A percentile compares a stretch with the other conserved stretches of the same genome.
phyloP scores from a whole-genome alignment of 2,888 invertebrate species.

The Ichneumon xanthorius region DNA sequence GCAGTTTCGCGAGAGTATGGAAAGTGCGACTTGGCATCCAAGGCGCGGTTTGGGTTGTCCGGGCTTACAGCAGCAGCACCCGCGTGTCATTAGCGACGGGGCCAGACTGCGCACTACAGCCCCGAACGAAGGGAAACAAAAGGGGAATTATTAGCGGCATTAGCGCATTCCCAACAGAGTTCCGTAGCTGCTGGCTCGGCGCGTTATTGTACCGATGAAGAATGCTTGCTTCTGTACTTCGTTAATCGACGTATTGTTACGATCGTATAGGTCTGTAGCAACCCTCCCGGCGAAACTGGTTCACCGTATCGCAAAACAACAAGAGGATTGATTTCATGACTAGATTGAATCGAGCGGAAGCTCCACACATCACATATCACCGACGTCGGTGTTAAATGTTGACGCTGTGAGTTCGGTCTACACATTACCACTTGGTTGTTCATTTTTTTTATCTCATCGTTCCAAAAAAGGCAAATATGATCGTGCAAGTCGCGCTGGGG shows the following conservation, averaged over 20 bases:
- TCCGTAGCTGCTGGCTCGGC: conserved; percentile 39
- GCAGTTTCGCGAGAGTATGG: conserved; percentile 45
- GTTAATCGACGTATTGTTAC: conserved; percentile 79
- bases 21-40: conserved; percentile 63
- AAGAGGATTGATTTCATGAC: conserved; percentile 77
- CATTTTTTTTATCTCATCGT: conserved; percentile 6
- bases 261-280: conserved; percentile 38
- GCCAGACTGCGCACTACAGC: conserved; percentile 24
- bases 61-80: conserved; percentile 19
- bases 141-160: conserved; percentile 79
- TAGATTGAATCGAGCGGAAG: conserved; percentile 30
- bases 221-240: conserved; percentile 76
- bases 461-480: conserved; percentile 11
- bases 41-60: conserved; percentile 28
- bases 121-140: conserved; percentile 72
- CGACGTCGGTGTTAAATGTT: conserved; percentile 4
- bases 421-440: background rate
- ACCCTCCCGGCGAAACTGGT: conserved; percentile 15
- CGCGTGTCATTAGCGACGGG: conserved; percentile 61
- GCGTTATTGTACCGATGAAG: conserved; percentile 75
- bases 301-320: conserved; percentile 70
- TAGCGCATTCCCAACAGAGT: conserved; percentile 75
- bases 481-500: conserved; percentile 24
- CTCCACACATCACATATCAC: conserved; percentile 5
- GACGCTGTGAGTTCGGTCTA: background rate